Evolutionary conservation across 1,140 invertebrate species (phyloP).

Genomic region (Lerema accius): DNA sequence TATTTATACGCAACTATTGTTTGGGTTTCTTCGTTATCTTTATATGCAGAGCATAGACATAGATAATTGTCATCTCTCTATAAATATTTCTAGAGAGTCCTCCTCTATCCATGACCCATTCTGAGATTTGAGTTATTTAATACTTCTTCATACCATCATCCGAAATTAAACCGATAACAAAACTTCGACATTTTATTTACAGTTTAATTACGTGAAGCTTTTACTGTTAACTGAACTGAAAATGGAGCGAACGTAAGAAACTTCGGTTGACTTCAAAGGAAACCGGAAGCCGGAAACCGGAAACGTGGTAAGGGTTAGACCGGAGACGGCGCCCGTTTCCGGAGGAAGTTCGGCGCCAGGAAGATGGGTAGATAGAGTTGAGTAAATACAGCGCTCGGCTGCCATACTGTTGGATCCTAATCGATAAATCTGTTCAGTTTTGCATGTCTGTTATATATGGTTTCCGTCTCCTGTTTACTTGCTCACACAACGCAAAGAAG

Average conservation of each 20-base stretch:
- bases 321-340: conserved; percentile 80
- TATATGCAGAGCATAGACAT: too few relatives aligned
- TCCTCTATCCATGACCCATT: too few relatives aligned
- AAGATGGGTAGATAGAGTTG: conserved; percentile 68
- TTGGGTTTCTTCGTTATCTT: too few relatives aligned
- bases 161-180: not conserved
- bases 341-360: conserved; percentile 77
- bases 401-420: conserved; percentile 73
- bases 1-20: too few relatives aligned
- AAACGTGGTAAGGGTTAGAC: conserved; percentile 79
- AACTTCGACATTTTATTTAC: not conserved
- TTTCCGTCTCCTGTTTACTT: conserved; percentile 74
- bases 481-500: too few relatives aligned
- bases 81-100: too few relatives aligned
- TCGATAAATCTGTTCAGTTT: conserved; percentile 77
- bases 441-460: conserved; percentile 67
- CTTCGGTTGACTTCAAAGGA: conserved; percentile 69
- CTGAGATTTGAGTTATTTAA: too few relatives aligned
- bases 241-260: conserved; percentile 61
- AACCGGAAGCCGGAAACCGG: conserved; percentile 78
- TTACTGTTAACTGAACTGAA: conserved; percentile 44
- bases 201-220: not conserved
- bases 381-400: conserved; percentile 72
- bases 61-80: too few relatives aligned
- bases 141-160: too few relatives aligned